Evolutionary conservation across 1,140 invertebrate species (phyloP).

Genomic region (Tyrophagus putrescentiae): DNA sequence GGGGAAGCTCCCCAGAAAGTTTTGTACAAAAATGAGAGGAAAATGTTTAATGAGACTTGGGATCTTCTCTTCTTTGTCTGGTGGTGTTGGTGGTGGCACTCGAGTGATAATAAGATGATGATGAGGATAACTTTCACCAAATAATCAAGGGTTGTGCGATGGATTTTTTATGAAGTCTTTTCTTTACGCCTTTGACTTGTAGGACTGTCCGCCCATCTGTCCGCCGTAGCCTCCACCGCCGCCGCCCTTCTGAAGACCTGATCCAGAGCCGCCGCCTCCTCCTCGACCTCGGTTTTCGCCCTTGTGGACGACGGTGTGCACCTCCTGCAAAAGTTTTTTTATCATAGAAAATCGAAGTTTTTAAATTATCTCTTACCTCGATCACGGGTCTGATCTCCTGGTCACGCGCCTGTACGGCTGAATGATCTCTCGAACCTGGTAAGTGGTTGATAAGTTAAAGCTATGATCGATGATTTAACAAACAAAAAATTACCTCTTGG

Average conservation of each 20-base stretch:
- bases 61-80: too few relatives aligned
- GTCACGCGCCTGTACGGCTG: constrained; percentile 18
- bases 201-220: not conserved
- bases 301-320: constrained; percentile 18
- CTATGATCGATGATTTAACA: too few relatives aligned
- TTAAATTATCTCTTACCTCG: constrained; percentile 17
- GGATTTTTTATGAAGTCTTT: not conserved
- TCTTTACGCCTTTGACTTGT: constrained; percentile 7
- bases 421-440: constrained; percentile 18
- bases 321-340: not conserved
- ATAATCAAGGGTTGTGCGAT: not conserved
- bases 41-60: too few relatives aligned
- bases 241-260: too few relatives aligned
- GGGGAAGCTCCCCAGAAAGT: too few relatives aligned
- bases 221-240: not conserved
- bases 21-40: too few relatives aligned
- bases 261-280: not conserved
- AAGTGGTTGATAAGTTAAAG: too few relatives aligned
- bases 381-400: constrained; percentile 19
- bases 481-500: too few relatives aligned
- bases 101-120: not conserved
- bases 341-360: too few relatives aligned
- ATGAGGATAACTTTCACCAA: not conserved
- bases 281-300: constrained; percentile 13
- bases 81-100: too few relatives aligned